Conservation (phyloP, 2,113 vertebrate genomes). For the Trogon surrucura region DNA sequence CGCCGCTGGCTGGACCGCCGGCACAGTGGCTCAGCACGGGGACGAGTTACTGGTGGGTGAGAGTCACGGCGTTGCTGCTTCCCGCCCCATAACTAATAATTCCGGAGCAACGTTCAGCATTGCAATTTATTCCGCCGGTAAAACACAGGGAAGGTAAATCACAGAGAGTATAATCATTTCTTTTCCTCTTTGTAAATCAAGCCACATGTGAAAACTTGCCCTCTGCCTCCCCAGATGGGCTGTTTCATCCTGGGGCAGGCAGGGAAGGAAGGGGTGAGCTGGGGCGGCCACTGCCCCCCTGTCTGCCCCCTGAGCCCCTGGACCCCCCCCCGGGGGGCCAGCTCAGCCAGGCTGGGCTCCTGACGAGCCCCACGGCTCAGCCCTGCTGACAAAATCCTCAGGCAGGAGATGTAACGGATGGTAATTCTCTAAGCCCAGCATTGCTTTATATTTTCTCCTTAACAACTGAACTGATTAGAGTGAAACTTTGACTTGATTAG, state of each 20-base stretch:
- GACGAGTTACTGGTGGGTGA: background rate
- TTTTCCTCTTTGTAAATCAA: constrained; percentile 13
- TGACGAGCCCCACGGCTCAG: background rate
- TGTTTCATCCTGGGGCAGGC: background rate
- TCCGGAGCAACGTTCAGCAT: background rate
- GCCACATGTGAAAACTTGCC: background rate
- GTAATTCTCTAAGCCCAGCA: background rate
- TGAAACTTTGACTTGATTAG: constrained; percentile 78
- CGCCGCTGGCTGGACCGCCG: background rate
- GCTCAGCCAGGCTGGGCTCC: background rate
- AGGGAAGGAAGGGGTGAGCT: too few relatives aligned
- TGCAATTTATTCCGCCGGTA: constrained; percentile 48
- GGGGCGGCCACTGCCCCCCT: too few relatives aligned
- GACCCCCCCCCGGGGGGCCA: too few relatives aligned
- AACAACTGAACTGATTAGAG: constrained; percentile 80
- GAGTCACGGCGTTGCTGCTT: background rate
- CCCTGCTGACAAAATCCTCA: background rate
- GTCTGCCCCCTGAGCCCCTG: background rate
- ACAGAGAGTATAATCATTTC: background rate
- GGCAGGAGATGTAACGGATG: background rate
- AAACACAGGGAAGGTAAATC: constrained; percentile 54
- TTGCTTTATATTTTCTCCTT: constrained; percentile 31
- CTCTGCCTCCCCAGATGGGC: background rate
- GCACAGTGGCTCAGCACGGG: background rate
- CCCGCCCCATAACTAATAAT: constrained; percentile 10